Conservation (phyloP, 1,140 invertebrate species). For the Helicoverpa zea region DNA sequence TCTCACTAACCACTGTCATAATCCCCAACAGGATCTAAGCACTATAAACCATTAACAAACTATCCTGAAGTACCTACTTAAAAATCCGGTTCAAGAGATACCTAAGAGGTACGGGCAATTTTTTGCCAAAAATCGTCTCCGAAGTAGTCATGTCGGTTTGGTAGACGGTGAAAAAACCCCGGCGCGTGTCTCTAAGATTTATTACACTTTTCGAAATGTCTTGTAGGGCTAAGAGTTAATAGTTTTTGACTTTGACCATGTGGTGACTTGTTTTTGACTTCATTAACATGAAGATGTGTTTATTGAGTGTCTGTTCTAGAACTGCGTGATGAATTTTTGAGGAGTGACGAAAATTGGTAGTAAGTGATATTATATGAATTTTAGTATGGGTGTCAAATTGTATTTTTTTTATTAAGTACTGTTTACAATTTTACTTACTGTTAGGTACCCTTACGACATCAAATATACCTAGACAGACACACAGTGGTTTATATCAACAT, state of each 20-base stretch:
- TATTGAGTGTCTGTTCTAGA: no score
- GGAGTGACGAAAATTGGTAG: no score
- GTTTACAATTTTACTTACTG: no score
- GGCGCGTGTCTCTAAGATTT: constrained; percentile 13
- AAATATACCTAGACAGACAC: no score
- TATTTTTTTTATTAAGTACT: no score
- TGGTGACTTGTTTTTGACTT: not conserved
- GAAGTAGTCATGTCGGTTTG: not conserved
- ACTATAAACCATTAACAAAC: not conserved
- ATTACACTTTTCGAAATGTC: not conserved
- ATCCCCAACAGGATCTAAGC: not conserved
- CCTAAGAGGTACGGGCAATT: not conserved
- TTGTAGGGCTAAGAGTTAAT: not conserved
- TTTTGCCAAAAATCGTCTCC: not conserved
- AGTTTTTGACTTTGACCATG: not conserved
- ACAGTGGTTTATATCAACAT: no score
- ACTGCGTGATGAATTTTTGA: no score
- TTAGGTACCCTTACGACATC: no score
- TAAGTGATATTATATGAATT: no score
- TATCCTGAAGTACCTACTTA: not conserved
- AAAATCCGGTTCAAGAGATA: not conserved
- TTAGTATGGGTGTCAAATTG: no score
- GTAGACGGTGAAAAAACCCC: not conserved
- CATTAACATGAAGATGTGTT: not conserved
- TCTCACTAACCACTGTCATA: no score